Percentiles rank a stretch among this genome's conserved stretches.
These are phyloP conservation scores for Drosophila sturtevanti DNA, from an alignment of 1,140 invertebrate genomes.

Conservation along the genomic window DNA sequence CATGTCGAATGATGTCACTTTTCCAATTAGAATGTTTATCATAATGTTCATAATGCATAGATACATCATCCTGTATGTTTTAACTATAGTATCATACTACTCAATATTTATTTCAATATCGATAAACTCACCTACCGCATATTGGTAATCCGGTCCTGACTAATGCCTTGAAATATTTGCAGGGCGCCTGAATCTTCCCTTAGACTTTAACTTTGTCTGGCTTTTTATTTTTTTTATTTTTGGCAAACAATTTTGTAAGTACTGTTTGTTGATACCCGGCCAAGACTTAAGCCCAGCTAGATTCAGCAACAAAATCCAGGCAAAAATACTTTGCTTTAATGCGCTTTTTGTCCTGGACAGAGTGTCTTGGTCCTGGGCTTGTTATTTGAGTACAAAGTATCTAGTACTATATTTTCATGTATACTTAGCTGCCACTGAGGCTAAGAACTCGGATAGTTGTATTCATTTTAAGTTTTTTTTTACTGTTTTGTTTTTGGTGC, in stretches of 20 bases:
- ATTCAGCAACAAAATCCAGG: conserved; percentile 60
- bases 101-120: no score
- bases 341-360: conserved; percentile 40
- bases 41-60: no score
- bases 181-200: conserved; percentile 7
- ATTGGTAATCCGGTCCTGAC: not conserved
- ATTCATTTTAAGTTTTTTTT: conserved; percentile 48
- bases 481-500: conserved; percentile 6
- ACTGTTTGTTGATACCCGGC: conserved; percentile 72
- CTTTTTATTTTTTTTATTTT: conserved; percentile 32
- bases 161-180: not conserved
- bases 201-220: conserved; percentile 33
- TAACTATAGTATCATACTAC: no score
- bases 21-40: no score
- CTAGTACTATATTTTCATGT: not conserved
- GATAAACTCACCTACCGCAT: no score
- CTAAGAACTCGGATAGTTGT: conserved; percentile 28
- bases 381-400: conserved; percentile 47
- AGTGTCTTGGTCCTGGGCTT: conserved; percentile 21
- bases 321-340: conserved; percentile 69
- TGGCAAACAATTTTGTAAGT: conserved; percentile 71
- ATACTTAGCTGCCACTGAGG: conserved; percentile 43
- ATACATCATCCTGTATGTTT: no score
- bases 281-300: conserved; percentile 57
- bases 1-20: no score